Evolutionary conservation across 2,797 vertebrate species (phyloP).

Genomic region (Borostomias antarcticus): DNA sequence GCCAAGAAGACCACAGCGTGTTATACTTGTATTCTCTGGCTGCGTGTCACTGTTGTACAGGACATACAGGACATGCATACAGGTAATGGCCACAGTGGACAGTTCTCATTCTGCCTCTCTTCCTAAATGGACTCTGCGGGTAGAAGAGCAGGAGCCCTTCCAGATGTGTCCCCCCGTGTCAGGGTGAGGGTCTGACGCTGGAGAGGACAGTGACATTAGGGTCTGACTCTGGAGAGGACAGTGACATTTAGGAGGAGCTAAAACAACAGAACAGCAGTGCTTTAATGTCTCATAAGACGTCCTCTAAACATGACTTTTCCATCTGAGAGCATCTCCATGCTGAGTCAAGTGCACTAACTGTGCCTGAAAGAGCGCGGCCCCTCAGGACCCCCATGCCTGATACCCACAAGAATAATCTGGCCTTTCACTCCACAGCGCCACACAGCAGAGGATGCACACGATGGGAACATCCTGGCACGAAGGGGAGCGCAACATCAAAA

Average conservation of each 20-base stretch:
- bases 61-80: no score
- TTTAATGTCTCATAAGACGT: conserved; percentile 79
- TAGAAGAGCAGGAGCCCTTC: conserved; percentile 49
- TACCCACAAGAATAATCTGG: conserved; percentile 79
- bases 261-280: conserved; percentile 76
- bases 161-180: conserved; percentile 60
- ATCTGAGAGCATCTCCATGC: conserved; percentile 76
- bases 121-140: conserved; percentile 60
- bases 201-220: conserved; percentile 80
- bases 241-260: conserved; percentile 79
- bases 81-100: not conserved
- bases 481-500: conserved; percentile 47
- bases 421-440: conserved; percentile 71
- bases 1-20: not conserved
- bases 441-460: conserved; percentile 54
- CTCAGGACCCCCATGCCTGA: conserved; percentile 73
- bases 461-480: not conserved
- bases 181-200: conserved; percentile 68
- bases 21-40: not conserved
- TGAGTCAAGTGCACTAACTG: conserved; percentile 84
- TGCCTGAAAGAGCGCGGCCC: conserved; percentile 77
- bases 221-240: conserved; percentile 75
- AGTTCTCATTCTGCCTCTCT: conserved; percentile 10
- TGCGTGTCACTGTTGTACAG: no score
- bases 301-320: conserved; percentile 84